These are phyloP conservation scores for Grallaria varia DNA, from an alignment of 2,113 vertebrate genomes.

Conservation along the genomic window DNA sequence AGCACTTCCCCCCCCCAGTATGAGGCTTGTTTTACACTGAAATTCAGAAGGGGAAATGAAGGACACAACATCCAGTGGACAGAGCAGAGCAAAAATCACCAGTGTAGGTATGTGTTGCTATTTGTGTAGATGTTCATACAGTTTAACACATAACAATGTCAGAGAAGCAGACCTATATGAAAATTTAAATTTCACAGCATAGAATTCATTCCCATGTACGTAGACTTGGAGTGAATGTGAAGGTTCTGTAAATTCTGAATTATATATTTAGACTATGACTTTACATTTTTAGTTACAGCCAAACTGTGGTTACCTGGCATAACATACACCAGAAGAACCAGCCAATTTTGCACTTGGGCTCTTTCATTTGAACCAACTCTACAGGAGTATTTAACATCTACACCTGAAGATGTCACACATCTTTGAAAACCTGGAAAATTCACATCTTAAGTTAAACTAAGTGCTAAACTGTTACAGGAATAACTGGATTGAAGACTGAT, in stretches of 20 bases:
- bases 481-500: background rate
- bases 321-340: background rate
- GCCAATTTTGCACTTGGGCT: background rate
- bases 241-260: background rate
- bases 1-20: background rate
- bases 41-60: background rate
- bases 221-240: fast-evolving
- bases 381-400: background rate
- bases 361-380: background rate
- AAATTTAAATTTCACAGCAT: background rate
- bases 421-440: background rate
- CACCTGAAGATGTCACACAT: background rate
- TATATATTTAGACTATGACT: background rate
- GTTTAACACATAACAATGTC: background rate
- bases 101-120: background rate
- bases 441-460: background rate
- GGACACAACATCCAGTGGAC: background rate
- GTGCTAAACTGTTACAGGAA: background rate
- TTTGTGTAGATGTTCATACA: background rate
- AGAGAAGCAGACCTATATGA: background rate
- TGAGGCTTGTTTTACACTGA: background rate
- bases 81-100: background rate
- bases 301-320: background rate
- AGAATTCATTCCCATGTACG: fast-evolving
- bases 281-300: background rate